phyloP scores from a whole-genome alignment of 2,797 vertebrate species.

The Amblyraja radiata region DNA sequence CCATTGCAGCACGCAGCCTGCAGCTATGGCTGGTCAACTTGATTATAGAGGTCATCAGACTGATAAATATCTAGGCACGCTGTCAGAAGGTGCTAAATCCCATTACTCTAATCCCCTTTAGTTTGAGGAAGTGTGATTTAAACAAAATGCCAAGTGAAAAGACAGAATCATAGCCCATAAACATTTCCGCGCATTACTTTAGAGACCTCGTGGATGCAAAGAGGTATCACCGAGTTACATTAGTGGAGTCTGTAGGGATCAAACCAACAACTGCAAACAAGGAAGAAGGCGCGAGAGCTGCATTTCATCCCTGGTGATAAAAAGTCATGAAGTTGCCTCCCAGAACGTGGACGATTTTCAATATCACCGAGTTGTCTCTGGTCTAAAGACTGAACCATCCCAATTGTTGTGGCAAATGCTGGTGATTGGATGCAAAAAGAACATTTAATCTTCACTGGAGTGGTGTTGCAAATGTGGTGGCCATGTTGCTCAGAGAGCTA shows the following conservation, averaged over 20 bases:
- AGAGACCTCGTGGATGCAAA: not conserved
- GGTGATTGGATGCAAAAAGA: not conserved
- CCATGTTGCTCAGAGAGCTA: not conserved
- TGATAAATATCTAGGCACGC: slow-evolving; percentile 1
- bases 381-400: not conserved
- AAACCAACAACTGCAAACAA: not conserved
- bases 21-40: not conserved
- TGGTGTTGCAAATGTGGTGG: not conserved
- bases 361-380: not conserved
- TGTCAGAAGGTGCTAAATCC: not conserved
- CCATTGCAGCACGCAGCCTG: not conserved
- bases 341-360: not conserved
- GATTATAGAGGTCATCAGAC: not conserved
- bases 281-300: not conserved
- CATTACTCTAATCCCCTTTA: not conserved
- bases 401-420: not conserved
- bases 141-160: not conserved
- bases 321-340: not conserved
- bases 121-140: not conserved
- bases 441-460: not conserved
- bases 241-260: not conserved
- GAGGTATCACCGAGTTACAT: not conserved
- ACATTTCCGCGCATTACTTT: not conserved
- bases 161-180: not conserved
- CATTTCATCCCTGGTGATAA: not conserved